phyloP scores from a whole-genome alignment of 2,888 invertebrate species.

The Microctonus hyperodae region DNA sequence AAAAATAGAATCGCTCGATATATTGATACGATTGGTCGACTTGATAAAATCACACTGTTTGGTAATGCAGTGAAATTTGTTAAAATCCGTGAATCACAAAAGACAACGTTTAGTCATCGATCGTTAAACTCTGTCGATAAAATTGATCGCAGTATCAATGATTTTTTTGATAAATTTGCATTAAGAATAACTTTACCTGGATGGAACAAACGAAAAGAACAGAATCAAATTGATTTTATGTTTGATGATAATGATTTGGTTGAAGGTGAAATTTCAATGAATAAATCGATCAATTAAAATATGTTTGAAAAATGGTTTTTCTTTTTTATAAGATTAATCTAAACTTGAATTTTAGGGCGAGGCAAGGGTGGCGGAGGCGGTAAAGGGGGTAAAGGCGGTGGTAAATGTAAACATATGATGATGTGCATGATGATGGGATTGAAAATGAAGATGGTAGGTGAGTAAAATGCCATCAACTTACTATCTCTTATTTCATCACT shows the following conservation, averaged over 20 bases:
- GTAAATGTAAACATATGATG: constrained; percentile 70
- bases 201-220: constrained; percentile 49
- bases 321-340: neutral
- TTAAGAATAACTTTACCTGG: constrained; percentile 59
- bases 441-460: constrained; percentile 70
- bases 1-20: constrained; percentile 68
- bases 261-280: constrained; percentile 48
- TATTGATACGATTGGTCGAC: constrained; percentile 66
- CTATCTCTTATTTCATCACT: too few relatives aligned
- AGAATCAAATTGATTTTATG: constrained; percentile 58
- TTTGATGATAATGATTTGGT: constrained; percentile 51
- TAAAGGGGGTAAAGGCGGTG: constrained; percentile 51
- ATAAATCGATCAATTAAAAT: neutral
- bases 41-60: constrained; percentile 67
- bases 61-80: constrained; percentile 68
- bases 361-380: constrained; percentile 60
- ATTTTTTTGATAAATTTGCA: constrained; percentile 68
- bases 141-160: constrained; percentile 67
- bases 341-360: constrained; percentile 48
- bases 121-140: constrained; percentile 45
- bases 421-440: constrained; percentile 71
- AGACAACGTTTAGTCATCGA: constrained; percentile 34
- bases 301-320: neutral
- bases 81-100: constrained; percentile 51
- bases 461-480: constrained; percentile 11